Base-by-base conservation (phyloP, 1,140 invertebrate genomes). In the Cydia amplana region DNA sequence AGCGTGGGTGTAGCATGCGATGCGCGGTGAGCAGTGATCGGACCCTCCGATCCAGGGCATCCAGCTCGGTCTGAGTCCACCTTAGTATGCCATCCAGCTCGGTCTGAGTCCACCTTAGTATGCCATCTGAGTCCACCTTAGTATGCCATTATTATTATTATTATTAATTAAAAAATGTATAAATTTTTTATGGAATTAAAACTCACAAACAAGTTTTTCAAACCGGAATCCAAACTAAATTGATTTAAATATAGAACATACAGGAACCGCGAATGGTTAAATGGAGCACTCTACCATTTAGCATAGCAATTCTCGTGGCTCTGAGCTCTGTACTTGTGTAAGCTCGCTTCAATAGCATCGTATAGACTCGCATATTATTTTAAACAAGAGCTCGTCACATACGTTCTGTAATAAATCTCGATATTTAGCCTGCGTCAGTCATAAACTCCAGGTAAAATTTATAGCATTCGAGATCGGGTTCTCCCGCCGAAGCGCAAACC, bases 401-500 rank as follows among this genome's bases (percentile, higher is more conserved):
- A 12, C 23, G 40, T 6, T 32, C 20, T 4, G 46, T n/a, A 25
- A 49, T 73, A 51, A 73, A 23, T 49, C 43, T 23, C 72, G 23
- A 73, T 51, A 51, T 73, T 73, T 51, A 51, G 72, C 51, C 23
- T 28, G 18, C 36, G 46, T 51, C 43, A 73, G 16, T 73, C 43
- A 73, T 49, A 73, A 73, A 73, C 18, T 51, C 65, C 40, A 75
- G 72, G 74, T 65, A 75, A 74, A 80, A 79, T 80, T 75, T 80
- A 83, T 79, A 78, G 73, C 73, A 75, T 64, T 46, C 49, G 51
- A 73, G 76, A 74, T 76, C 75, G 76, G n/a, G 65, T 75, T 76
- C 74, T 79, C 46, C 10, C 74, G 25, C 79, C 74, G 79, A 78
- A 76, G 77, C 70, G 80, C 77, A 84, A 83, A 81, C 80, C 81